These are phyloP conservation scores for Coturnix japonica DNA, from an alignment of 2,113 vertebrate genomes.

Conservation along the genomic window DNA sequence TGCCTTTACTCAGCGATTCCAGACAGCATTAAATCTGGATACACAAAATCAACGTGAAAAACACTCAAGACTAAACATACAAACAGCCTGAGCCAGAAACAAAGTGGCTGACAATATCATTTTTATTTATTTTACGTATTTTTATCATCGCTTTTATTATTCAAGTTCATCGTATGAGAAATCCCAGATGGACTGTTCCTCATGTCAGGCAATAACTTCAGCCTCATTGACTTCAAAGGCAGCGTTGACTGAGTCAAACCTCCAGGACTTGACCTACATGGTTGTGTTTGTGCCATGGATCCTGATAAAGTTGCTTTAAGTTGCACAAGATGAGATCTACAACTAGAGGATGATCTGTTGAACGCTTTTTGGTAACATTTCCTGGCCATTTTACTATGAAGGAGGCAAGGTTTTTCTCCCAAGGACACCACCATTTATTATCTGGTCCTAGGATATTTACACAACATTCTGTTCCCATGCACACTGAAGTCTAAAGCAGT, in stretches of 20 bases:
- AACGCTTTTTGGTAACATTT: background rate
- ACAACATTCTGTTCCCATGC: rapidly evolving
- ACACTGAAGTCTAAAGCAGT: background rate
- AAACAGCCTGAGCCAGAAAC: background rate
- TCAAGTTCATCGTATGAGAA: conserved; percentile 37
- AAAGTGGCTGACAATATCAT: background rate
- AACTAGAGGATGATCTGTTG: background rate
- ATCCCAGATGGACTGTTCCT: conserved; percentile 33
- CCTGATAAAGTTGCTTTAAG: background rate
- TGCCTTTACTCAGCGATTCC: conserved; percentile 31
- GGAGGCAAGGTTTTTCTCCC: background rate
- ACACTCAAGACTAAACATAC: conserved; percentile 43
- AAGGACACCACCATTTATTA: background rate
- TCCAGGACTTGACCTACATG: conserved; percentile 31
- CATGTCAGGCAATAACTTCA: conserved; percentile 40
- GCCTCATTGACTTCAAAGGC: conserved; percentile 45
- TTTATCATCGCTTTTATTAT: conserved; percentile 39
- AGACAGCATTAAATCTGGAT: background rate
- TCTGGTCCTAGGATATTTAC: background rate
- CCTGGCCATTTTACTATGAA: background rate
- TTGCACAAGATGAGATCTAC: background rate
- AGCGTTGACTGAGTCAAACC: conserved; percentile 43
- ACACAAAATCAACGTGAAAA: conserved; percentile 1
- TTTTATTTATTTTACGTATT: conserved; percentile 33
- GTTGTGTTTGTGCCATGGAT: background rate